Evolutionary conservation across 1,140 invertebrate species (phyloP).

Genomic region (Mamestra configurata): DNA sequence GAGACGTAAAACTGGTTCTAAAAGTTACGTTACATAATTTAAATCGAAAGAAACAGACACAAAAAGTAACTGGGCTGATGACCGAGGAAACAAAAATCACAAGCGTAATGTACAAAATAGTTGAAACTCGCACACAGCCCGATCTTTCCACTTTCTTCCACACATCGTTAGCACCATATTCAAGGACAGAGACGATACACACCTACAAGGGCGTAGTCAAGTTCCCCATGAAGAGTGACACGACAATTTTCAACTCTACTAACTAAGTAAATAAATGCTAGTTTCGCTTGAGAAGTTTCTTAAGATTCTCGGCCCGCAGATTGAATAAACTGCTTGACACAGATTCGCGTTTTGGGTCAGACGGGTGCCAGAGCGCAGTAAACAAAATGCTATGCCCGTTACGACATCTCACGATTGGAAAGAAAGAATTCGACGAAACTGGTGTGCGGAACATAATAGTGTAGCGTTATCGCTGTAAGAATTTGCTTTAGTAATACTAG

Average conservation of each 20-base stretch:
- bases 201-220: slow-evolving; percentile 68
- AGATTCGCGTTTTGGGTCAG: slow-evolving; percentile 86
- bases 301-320: slow-evolving; percentile 74
- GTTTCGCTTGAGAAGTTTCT: slow-evolving; percentile 58
- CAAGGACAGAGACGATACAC: slow-evolving; percentile 78
- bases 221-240: slow-evolving; percentile 55
- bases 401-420: slow-evolving; percentile 73
- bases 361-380: slow-evolving; percentile 76
- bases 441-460: not conserved
- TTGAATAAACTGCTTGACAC: slow-evolving; percentile 88
- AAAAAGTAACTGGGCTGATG: slow-evolving; percentile 7
- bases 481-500: not conserved
- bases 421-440: slow-evolving; percentile 6
- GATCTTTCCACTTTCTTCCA: slow-evolving; percentile 62
- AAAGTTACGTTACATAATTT: slow-evolving; percentile 13
- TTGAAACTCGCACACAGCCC: slow-evolving; percentile 26
- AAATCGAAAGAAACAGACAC: slow-evolving; percentile 3
- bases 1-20: slow-evolving; percentile 12
- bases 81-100: slow-evolving; percentile 11
- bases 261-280: slow-evolving; percentile 49
- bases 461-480: not conserved
- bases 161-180: slow-evolving; percentile 75
- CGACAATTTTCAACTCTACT: slow-evolving; percentile 55
- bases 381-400: slow-evolving; percentile 77
- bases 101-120: slow-evolving; percentile 28